Evolutionary conservation across 2,888 invertebrate genomes (phyloP).

Genomic region (Lutraria lutraria): DNA sequence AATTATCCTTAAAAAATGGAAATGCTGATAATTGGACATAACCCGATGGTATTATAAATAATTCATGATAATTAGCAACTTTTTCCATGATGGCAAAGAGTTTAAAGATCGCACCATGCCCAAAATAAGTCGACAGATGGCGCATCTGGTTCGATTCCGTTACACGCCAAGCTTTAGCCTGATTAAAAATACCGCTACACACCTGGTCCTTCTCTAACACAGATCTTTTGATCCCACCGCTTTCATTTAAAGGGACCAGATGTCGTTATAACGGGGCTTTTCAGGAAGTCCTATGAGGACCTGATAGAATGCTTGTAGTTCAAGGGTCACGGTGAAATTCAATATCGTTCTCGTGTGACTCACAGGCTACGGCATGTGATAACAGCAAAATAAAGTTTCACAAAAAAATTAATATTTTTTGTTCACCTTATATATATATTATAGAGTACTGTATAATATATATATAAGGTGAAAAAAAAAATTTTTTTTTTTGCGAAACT

Average conservation of each 20-base stretch:
- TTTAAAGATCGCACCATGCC: neutral
- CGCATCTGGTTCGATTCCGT: neutral
- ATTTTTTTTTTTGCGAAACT: too few relatives aligned
- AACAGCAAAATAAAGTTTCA: too few relatives aligned
- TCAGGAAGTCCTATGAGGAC: neutral
- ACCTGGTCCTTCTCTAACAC: conserved; percentile 24
- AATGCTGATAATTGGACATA: neutral
- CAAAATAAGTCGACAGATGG: conserved; percentile 25
- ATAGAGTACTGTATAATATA: too few relatives aligned
- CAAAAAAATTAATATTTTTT: too few relatives aligned
- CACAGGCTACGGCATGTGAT: too few relatives aligned
- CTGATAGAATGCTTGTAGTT: neutral
- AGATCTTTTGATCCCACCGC: conserved; percentile 15
- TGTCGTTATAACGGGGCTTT: conserved; percentile 21
- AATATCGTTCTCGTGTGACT: too few relatives aligned
- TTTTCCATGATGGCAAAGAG: neutral
- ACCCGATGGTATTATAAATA: neutral
- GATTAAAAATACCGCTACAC: conserved; percentile 34
- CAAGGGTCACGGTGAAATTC: neutral
- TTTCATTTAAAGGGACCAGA: neutral
- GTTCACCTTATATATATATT: too few relatives aligned
- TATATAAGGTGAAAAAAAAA: too few relatives aligned
- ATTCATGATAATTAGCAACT: neutral
- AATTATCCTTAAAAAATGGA: neutral
- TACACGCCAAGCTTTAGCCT: neutral